These are phyloP conservation scores for Mystacides longicornis DNA, from an alignment of 2,888 invertebrate species.

Conservation along the genomic window DNA sequence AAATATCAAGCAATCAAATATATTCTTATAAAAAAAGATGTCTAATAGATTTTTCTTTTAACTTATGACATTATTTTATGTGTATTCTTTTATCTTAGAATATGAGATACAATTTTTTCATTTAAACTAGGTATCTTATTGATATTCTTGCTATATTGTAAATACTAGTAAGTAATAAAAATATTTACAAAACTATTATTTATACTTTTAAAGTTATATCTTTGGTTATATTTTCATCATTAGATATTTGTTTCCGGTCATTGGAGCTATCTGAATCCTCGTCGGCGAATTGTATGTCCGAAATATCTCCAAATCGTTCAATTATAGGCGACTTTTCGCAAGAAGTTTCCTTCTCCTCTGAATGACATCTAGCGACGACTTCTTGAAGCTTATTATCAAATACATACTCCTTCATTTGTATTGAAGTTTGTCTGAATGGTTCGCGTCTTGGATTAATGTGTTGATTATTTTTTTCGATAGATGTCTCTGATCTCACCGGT, in stretches of 20 bases:
- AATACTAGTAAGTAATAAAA: no score
- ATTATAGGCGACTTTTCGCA: conserved; percentile 37
- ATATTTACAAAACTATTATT: neutral
- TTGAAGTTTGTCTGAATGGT: conserved; percentile 32
- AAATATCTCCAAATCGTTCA: conserved; percentile 49
- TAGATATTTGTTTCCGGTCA: conserved; percentile 34
- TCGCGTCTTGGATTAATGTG: conserved; percentile 19
- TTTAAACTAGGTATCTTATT: no score
- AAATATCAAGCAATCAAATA: no score
- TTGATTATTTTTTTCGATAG: conserved; percentile 28
- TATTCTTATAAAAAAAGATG: no score
- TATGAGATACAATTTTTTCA: no score
- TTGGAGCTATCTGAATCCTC: conserved; percentile 55
- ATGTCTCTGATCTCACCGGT: conserved; percentile 33
- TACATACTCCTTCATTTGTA: conserved; percentile 43
- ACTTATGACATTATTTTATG: no score
- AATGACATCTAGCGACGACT: conserved; percentile 24
- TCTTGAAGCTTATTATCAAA: conserved; percentile 30
- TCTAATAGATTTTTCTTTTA: no score
- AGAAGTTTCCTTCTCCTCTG: conserved; percentile 35
- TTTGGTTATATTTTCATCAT: neutral
- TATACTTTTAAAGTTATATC: neutral
- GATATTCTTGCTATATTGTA: no score
- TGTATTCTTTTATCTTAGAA: no score
- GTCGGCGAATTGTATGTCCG: conserved; percentile 65